Evolutionary conservation across 1,140 invertebrate genomes (phyloP), one percentile per base, ranked within the genome.

Genomic region (Leptopilina boulardi): DNA sequence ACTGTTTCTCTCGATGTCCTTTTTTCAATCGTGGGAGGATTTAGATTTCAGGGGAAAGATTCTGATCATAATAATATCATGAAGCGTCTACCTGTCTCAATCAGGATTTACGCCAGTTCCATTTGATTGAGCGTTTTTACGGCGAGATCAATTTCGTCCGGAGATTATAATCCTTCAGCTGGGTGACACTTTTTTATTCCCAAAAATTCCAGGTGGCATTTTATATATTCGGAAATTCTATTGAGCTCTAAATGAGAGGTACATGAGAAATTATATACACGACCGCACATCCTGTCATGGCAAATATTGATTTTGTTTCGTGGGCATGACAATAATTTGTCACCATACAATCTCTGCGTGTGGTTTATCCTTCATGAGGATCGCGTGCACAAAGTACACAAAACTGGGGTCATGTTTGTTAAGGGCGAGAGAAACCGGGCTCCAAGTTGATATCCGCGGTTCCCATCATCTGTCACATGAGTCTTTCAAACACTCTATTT

Each of bases 241-340:
- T 26, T 23, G 8, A 23, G 11, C 19, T 13, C 11, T 59, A 59
- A 21, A 30, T 21, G 56, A 59, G 56, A 59, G 21, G 21, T 59
- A 26, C 56, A 59, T 21, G 21, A 78, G 75, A 72, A 78, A 79
- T 85, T 86, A 83, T 86, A 86, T 81, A 81, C 75, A 47, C 78
- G 80, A 76, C 78, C 78, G 80, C 83, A 83, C 80, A 84, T 84
- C 84, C 70, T 80, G 77, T 78, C 74, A 30, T 78, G 76, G 76
- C 77, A 87, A 87, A 87, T 87, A 87, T 87, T 87, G 86, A 87
- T 87, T 87, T 85, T 86, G 79, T 82, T 81, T 75, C 75, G 77
- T 79, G 81, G 81, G 84, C 82, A 85, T 79, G 84, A 86, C 83
- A 83, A 87, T 85, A 80, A 87, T 87, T 87, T 86, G 85, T 84